Percentiles rank a stretch among this genome's conserved stretches.
Conservation (phyloP, 2,113 vertebrate species). For the Trematocara stigmaticum region DNA sequence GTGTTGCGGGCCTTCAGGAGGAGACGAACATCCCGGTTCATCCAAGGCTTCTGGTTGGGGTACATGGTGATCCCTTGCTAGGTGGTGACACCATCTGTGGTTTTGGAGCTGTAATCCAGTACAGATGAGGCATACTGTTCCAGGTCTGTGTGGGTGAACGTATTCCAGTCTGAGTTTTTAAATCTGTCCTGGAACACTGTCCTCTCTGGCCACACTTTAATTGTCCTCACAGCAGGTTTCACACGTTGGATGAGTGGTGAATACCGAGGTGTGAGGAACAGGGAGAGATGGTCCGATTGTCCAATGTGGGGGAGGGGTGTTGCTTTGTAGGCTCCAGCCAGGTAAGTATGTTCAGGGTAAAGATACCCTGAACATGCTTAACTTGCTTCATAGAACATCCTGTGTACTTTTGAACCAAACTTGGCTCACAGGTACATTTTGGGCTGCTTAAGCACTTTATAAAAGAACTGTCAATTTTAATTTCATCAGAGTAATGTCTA, state of each 20-base stretch:
- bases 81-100: not conserved
- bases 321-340: not conserved
- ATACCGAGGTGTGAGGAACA: not conserved
- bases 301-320: not conserved
- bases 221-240: not conserved
- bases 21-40: not conserved
- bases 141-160: not conserved
- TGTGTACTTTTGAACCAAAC: not conserved
- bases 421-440: not conserved
- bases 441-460: not conserved
- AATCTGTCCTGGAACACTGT: not conserved
- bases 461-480: not conserved
- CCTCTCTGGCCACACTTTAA: not conserved
- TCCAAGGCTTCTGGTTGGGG: not conserved
- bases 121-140: not conserved
- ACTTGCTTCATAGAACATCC: not conserved
- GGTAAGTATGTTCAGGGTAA: not conserved
- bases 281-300: not conserved
- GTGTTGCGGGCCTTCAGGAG: not conserved
- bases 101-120: not conserved
- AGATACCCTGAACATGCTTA: not conserved
- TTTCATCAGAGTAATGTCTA: not conserved
- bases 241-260: not conserved
- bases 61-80: not conserved
- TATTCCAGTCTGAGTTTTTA: not conserved